These are phyloP conservation scores for Telmatochromis brichardi DNA, from an alignment of 2,113 vertebrate genomes.

Conservation along the genomic window DNA sequence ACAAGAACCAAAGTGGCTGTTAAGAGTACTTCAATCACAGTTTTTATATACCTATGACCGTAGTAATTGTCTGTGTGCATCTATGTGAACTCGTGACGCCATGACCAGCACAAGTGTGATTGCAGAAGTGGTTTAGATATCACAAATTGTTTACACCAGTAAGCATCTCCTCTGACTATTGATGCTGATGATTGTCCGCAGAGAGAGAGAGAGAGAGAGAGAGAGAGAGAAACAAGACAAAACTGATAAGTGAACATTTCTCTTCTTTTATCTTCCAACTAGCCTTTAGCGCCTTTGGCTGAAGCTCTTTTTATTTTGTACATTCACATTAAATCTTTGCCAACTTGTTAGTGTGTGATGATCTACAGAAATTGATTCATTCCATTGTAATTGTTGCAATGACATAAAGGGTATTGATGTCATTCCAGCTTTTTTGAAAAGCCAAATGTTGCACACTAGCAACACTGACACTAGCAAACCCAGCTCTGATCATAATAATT, in stretches of 20 bases:
- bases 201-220: not conserved
- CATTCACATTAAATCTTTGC: not conserved
- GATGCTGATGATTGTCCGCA: not conserved
- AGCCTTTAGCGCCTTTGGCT: not conserved
- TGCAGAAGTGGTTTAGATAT: not conserved
- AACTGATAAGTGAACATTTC: not conserved
- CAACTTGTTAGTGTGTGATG: not conserved
- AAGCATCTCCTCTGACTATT: not conserved
- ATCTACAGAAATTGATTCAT: not conserved
- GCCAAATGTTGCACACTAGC: not conserved
- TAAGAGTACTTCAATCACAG: not conserved
- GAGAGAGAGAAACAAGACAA: not conserved
- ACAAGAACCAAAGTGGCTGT: not conserved
- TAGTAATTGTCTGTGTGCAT: not conserved
- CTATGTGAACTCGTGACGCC: not conserved
- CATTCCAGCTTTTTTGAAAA: not conserved
- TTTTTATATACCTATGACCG: not conserved
- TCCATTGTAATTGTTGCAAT: not conserved
- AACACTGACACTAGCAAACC: not conserved
- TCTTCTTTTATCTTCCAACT: not conserved
- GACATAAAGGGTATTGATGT: not conserved
- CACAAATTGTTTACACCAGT: not conserved
- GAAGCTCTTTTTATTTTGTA: not conserved
- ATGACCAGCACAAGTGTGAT: not conserved
- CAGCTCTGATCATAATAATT: not conserved